A percentile compares a stretch with the other conserved stretches of the same genome.
phyloP scores from a whole-genome alignment of 1,140 invertebrate genomes.

The Leptopilina clavipes region DNA sequence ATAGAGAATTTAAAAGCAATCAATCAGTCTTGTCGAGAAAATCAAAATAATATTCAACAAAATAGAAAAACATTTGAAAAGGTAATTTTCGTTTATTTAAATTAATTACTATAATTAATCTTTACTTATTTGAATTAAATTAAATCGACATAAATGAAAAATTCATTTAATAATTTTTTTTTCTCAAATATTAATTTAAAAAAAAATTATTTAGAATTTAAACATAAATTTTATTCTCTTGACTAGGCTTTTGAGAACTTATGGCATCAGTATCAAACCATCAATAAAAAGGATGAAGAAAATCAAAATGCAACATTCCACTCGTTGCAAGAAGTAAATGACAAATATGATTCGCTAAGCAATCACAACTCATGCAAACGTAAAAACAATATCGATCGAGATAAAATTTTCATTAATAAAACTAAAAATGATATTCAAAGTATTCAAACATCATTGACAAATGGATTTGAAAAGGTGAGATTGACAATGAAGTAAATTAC shows the following conservation, averaged over 20 bases:
- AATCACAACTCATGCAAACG: conserved; percentile 43
- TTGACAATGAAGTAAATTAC: conserved; percentile 35
- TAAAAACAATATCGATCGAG: conserved; percentile 43
- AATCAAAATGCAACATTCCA: conserved; percentile 46
- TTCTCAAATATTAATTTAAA: no score
- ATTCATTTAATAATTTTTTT: conserved; percentile 25
- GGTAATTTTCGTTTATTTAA: no score
- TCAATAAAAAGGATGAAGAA: conserved; percentile 47
- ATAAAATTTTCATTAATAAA: conserved; percentile 51
- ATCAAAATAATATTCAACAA: conserved; percentile 52
- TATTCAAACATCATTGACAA: conserved; percentile 57
- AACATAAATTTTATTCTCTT: no score
- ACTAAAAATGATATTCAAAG: conserved; percentile 50
- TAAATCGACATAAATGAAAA: neutral
- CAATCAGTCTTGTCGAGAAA: conserved; percentile 49
- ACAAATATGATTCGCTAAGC: conserved; percentile 49
- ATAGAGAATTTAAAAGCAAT: conserved; percentile 53
- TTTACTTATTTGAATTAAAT: neutral
- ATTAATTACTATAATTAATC: no score
- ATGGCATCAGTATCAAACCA: conserved; percentile 54
- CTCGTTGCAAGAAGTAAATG: conserved; percentile 51
- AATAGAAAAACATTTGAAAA: conserved; percentile 53
- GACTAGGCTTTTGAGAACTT: conserved; percentile 59
- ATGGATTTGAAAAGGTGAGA: conserved; percentile 51
- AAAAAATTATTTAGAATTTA: no score